Evolutionary conservation across 1,140 invertebrate species (phyloP), one percentile per base, ranked within the genome.

Genomic region (Apis dorsata): DNA sequence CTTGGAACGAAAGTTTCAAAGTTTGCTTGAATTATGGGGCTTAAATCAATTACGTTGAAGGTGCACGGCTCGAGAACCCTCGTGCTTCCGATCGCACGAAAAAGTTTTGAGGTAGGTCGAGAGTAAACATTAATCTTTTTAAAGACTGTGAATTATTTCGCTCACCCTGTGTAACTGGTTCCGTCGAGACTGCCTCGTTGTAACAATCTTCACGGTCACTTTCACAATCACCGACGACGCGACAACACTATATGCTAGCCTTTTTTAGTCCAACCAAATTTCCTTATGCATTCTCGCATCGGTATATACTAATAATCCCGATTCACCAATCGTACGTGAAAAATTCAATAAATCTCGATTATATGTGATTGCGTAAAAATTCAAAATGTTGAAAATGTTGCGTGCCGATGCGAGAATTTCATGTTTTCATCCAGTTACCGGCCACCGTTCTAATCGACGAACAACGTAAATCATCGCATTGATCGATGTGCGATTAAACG

Each of bases 141-240:
- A 69, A 0, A 7, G 4, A 70, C 44, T 51, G 65, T n/a, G 65
- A 71, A 83, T 79, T n/a, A 53, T 71, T 71, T 17, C 12, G 65
- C 81, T 83, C 76, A 83, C 81, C n/a, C 17, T 83, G 69, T 57
- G 68, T 57, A 51, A 44, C 34, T 66, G 60, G 75, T 66, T 79
- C 55, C 65, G 49, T 13, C 51, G 78, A 49, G 63, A 19, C 53
- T 68, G 53, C 9, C 51, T 71, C 59, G 51, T n/a, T 34, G 28
- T 75, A 66, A 65, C 21, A 79, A 71, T 79, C 81, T 79, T 83
- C 60, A 57, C 75, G 34, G 68, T 7, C 81, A 83, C 80, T 69
- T 21, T 17, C 60, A 73, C 78, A 63, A 53, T n/a, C 44, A 82
- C 79, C 21, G 24, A 2, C 44, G 68, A 2, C n/a, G 68, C 13